Evolutionary conservation across 2,797 vertebrate species (phyloP).

Genomic region (Squalus acanthias): DNA sequence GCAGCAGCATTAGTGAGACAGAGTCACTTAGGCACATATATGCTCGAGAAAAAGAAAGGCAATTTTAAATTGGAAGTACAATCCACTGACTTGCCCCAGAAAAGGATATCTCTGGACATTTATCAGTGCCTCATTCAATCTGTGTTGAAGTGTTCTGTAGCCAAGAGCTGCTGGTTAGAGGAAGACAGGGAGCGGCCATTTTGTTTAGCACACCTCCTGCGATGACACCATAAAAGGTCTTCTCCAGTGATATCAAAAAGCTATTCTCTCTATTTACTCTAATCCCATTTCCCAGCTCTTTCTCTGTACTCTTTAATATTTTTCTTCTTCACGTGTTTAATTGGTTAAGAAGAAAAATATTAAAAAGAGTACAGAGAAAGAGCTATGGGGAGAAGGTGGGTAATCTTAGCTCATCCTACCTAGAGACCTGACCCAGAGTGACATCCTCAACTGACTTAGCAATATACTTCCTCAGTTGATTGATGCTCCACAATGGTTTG

Average conservation of each 20-base stretch:
- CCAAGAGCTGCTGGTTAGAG: not conserved
- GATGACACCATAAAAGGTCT: not conserved
- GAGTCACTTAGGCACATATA: not conserved
- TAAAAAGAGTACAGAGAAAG: no score
- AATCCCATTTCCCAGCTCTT: not conserved
- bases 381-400: not conserved
- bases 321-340: not conserved
- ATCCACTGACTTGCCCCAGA: not conserved
- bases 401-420: not conserved
- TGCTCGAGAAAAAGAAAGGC: not conserved
- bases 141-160: not conserved
- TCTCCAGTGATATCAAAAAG: not conserved
- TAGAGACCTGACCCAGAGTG: not conserved
- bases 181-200: not conserved
- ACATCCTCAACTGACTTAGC: not conserved
- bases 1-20: slow-evolving; percentile 25
- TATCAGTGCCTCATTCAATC: not conserved
- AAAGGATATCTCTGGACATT: not conserved
- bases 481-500: not conserved
- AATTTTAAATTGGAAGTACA: not conserved
- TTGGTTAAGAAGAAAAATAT: not conserved
- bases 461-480: not conserved
- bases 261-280: not conserved
- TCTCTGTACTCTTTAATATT: not conserved
- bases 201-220: not conserved